Conservation (phyloP, 2,797 vertebrate genomes). For the Darevskia nairensis region DNA sequence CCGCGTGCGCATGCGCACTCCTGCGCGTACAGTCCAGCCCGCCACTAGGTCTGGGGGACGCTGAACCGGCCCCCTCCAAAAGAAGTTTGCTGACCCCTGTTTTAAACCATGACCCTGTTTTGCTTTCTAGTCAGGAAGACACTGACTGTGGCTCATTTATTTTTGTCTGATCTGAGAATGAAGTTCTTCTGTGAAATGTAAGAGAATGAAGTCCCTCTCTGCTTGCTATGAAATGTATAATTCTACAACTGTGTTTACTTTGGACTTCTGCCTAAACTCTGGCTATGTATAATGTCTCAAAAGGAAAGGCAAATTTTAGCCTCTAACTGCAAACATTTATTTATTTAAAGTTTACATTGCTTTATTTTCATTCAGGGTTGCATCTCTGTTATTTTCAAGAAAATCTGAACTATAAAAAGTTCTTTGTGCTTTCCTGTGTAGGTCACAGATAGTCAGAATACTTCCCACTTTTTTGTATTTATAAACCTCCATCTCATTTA, state of each 20-base stretch:
- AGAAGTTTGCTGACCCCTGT: no score
- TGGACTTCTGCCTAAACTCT: background rate
- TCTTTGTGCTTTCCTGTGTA: background rate
- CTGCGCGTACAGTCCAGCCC: no score
- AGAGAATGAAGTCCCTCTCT: background rate
- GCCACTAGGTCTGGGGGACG: no score
- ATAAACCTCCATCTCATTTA: no score
- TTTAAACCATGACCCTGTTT: background rate
- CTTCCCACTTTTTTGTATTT: no score
- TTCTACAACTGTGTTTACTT: conserved; percentile 1
- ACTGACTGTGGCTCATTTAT: background rate
- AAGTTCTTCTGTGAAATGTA: no score
- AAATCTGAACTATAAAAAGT: background rate
- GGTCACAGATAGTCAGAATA: background rate
- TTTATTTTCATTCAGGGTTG: conserved; percentile 10
- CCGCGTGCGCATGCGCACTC: no score
- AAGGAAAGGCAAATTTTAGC: conserved; percentile 37
- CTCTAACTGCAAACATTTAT: background rate
- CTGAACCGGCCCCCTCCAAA: no score
- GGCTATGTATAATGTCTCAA: background rate
- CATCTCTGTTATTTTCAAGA: conserved; percentile 6
- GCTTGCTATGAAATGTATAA: background rate
- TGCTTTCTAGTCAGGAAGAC: background rate
- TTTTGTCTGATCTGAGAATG: background rate
- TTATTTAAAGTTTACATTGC: conserved; percentile 38